phyloP scores from a whole-genome alignment of 2,797 vertebrate species.

The Dermochelys coriacea region DNA sequence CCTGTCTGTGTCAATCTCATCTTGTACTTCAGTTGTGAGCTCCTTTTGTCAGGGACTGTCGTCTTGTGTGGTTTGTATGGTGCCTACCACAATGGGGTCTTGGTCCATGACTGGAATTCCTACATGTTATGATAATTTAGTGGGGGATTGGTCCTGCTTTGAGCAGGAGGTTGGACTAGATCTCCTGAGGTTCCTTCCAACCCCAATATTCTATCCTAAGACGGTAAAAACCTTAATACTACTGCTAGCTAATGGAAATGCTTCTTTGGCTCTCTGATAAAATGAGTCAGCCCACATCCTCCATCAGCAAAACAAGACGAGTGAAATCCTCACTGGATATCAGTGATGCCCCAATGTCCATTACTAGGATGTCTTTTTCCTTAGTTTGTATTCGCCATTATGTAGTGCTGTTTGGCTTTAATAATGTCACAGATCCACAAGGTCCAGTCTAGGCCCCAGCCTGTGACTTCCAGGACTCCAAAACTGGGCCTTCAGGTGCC shows the following conservation, averaged over 20 bases:
- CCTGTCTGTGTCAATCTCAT: neutral
- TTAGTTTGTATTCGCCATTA: neutral
- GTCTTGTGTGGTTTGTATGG: no score
- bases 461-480: neutral
- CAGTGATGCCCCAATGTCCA: neutral
- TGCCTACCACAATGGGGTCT: no score
- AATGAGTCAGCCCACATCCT: neutral
- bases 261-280: neutral
- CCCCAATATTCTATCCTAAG: no score
- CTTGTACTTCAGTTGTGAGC: neutral
- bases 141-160: no score
- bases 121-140: no score
- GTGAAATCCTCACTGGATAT: neutral
- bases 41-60: neutral
- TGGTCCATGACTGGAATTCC: no score
- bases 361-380: neutral
- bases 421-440: neutral
- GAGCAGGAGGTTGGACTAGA: no score
- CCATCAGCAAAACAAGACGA: no score
- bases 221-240: neutral
- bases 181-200: no score
- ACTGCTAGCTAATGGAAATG: neutral
- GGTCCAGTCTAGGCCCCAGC: neutral
- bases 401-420: neutral
- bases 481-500: neutral